Percentiles rank a stretch among this genome's conserved stretches.
These are phyloP conservation scores for Paraescarpia echinospica DNA, from an alignment of 1,140 invertebrate species.

Conservation along the genomic window DNA sequence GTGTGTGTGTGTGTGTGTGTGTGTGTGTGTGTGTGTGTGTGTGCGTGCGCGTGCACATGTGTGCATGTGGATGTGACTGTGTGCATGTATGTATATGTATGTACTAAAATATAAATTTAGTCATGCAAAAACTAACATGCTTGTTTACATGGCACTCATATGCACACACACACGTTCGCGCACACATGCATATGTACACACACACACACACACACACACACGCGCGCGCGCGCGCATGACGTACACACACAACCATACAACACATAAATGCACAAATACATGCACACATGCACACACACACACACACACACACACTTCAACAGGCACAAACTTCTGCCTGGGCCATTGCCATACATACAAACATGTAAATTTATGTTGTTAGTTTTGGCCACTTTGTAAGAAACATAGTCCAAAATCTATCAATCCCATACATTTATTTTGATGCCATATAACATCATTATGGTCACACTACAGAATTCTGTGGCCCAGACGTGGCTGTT, in stretches of 20 bases:
- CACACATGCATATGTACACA: background rate
- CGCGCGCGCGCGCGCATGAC: background rate
- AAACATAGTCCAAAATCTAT: too few species aligned
- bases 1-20: background rate
- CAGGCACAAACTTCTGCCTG: too few species aligned
- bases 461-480: background rate
- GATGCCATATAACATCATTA: background rate
- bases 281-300: too few species aligned
- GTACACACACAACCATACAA: background rate
- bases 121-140: too few species aligned
- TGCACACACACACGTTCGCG: background rate
- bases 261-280: background rate
- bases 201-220: slow-evolving; percentile 3
- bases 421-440: too few species aligned
- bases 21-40: background rate
- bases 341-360: too few species aligned
- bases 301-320: too few species aligned
- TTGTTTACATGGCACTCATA: background rate
- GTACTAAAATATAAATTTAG: too few species aligned
- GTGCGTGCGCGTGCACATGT: background rate
- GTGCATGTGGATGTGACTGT: background rate
- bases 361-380: too few species aligned
- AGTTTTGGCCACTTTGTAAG: too few species aligned
- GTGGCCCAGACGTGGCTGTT: background rate
- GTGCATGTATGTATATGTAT: too few species aligned